Evolutionary conservation across 1,140 invertebrate genomes (phyloP), one percentile per base, ranked within the genome.

Genomic region (Andricus grossulariae): DNA sequence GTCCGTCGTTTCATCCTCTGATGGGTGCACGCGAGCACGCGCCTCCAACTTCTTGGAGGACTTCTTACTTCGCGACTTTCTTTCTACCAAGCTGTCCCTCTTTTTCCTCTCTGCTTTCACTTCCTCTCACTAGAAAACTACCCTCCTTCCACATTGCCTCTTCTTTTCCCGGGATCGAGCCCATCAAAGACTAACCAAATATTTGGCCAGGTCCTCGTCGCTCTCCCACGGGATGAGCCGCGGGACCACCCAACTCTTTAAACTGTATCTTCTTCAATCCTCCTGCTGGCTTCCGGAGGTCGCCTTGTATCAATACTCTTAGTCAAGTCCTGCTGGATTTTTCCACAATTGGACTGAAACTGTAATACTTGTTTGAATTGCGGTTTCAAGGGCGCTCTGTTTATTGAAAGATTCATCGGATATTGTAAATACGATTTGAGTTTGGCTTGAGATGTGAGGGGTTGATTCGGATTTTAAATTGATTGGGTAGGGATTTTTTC

Each of bases 181-280:
- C 78, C 79, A 79, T 80, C 80, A 85, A 84, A 84, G 85, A 86
- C 86, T 91, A 87, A 89, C 83, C 88, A 91, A 91, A 91, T 91
- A 91, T 91, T 91, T 91, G 88, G 83, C 81, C 75, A 89, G 85
- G 83, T 86, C 81, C 83, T 86, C 77, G 78, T 82, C 73, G 81
- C 75, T 80, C 55, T 70, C 78, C 79, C 77, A 76, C 80, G 72
- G 83, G 80, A 79, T 55, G 79, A 72, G 66, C 55, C 76, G 32
- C 78, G 51, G 25, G 71, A 73, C 66, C 80, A 80, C 80, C 83
- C 82, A 78, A 75, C 79, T 83, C 85, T 88, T 88, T 86, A 86
- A 89, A 88, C 82, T 80, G 74, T 82, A 82, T 82, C 75, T 79
- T 74, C 70, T 71, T 74, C 75, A 74, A 80, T 83, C 77, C 19